These are phyloP conservation scores for Burhinus bistriatus DNA, from an alignment of 2,113 vertebrate species.

Conservation along the genomic window DNA sequence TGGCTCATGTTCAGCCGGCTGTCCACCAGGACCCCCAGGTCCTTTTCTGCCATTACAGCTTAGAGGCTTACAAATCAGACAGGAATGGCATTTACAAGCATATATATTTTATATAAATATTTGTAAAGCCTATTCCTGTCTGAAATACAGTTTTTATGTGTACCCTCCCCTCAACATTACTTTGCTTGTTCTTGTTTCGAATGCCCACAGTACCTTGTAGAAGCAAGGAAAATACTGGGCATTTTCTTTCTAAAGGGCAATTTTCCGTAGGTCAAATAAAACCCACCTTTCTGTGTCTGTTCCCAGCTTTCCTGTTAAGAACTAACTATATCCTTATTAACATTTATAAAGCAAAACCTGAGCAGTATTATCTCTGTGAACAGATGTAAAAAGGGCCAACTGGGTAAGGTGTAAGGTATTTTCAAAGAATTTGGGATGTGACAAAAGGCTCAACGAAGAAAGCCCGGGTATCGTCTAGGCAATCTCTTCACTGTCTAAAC, in stretches of 20 bases:
- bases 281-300: not conserved
- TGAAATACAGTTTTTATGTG: not conserved
- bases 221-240: not conserved
- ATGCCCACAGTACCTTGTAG: not conserved
- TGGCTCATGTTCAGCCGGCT: too few relatives aligned
- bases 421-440: not conserved
- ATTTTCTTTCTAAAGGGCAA: not conserved
- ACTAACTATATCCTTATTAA: not conserved
- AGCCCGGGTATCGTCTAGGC: not conserved
- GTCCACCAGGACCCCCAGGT: too few relatives aligned
- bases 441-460: not conserved
- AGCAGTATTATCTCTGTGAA: not conserved
- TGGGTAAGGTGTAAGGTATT: not conserved
- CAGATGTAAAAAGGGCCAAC: not conserved
- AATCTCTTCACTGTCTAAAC: not conserved
- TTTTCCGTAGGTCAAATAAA: not conserved
- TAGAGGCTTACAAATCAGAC: accelerated
- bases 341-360: not conserved
- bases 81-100: not conserved
- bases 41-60: not conserved
- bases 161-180: not conserved
- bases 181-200: not conserved
- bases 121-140: not conserved
- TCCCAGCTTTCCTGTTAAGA: not conserved
- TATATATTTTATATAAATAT: not conserved